Evolutionary conservation across 2,888 invertebrate genomes (phyloP).

Genomic region (Pterostichus madidus): DNA sequence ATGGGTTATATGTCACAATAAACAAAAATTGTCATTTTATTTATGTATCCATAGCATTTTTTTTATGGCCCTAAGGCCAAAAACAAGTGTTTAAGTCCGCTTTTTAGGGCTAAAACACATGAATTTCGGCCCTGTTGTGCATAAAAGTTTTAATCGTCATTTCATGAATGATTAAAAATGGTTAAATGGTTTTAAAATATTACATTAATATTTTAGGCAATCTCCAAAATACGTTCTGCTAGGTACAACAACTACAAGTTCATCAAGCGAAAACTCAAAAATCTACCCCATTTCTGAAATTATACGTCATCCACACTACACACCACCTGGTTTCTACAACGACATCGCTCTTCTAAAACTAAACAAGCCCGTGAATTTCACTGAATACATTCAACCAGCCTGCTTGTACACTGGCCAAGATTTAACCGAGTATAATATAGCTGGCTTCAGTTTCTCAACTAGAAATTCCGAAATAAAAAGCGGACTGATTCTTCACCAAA

Average conservation of each 20-base stretch:
- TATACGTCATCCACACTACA: conserved; percentile 35
- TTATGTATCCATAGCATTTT: no score
- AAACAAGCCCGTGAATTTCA: conserved; percentile 17
- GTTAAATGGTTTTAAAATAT: not conserved
- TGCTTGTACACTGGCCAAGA: conserved; percentile 33
- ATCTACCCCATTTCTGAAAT: not conserved
- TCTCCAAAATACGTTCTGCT: not conserved
- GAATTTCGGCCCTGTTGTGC: no score
- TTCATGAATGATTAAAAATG: no score
- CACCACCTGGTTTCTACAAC: not conserved
- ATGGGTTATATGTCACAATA: no score
- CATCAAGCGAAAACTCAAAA: not conserved
- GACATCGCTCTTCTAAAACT: conserved; percentile 57
- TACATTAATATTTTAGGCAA: conserved; percentile 1
- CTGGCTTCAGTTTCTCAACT: not conserved
- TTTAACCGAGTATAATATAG: not conserved
- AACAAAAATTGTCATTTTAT: no score
- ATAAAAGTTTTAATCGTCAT: no score
- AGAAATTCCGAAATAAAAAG: not conserved
- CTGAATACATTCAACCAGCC: conserved; percentile 30
- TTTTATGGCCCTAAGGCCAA: no score
- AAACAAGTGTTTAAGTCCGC: no score
- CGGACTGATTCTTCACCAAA: not conserved
- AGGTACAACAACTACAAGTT: not conserved
- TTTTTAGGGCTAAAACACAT: no score